phyloP scores from a whole-genome alignment of 2,797 vertebrate genomes.

The Labeo calbasu region DNA sequence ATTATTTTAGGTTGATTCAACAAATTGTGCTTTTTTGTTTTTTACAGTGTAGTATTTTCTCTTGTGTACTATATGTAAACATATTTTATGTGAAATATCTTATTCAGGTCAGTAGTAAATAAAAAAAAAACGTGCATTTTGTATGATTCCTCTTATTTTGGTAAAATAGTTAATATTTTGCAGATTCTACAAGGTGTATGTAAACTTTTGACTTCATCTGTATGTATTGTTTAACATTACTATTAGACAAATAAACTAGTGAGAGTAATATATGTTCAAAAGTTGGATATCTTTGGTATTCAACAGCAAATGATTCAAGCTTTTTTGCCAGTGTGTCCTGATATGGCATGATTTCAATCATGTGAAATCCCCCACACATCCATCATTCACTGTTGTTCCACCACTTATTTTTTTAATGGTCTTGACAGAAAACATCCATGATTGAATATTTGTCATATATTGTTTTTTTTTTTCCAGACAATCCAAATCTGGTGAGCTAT shows the following conservation, averaged over 20 bases:
- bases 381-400: neutral
- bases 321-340: neutral
- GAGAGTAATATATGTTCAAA: neutral
- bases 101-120: too few species aligned
- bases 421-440: slow-evolving; percentile 2
- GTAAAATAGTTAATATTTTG: too few species aligned
- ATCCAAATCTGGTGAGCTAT: slow-evolving; percentile 83
- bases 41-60: too few species aligned
- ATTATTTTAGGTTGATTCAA: too few species aligned
- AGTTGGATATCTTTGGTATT: neutral
- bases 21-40: too few species aligned
- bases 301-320: neutral
- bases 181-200: too few species aligned
- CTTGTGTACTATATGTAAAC: too few species aligned
- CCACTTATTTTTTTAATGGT: neutral
- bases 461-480: slow-evolving; percentile 78
- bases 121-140: too few species aligned
- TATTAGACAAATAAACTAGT: neutral
- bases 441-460: slow-evolving; percentile 6
- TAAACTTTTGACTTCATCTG: too few species aligned
- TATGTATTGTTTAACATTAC: neutral
- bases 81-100: too few species aligned
- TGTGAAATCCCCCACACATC: slow-evolving; percentile 13
- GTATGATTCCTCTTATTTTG: too few species aligned
- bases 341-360: slow-evolving; percentile 19